phyloP scores from a whole-genome alignment of 2,113 vertebrate species.

The Pygoscelis antarcticus region DNA sequence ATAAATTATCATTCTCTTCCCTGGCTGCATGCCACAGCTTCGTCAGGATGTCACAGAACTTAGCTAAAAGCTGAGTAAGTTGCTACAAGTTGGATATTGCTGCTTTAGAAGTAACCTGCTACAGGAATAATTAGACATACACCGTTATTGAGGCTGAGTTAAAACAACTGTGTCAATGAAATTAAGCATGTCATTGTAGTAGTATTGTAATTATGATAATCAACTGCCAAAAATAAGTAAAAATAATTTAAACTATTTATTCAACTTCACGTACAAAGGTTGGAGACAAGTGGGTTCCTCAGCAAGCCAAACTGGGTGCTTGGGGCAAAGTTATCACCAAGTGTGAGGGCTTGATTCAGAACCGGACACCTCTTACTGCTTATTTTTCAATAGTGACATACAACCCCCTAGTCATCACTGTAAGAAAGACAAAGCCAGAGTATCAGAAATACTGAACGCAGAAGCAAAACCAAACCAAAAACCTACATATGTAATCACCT shows the following conservation, averaged over 20 bases:
- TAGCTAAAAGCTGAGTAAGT: background rate
- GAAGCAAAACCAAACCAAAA: background rate
- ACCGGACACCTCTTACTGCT: background rate
- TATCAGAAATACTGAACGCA: background rate
- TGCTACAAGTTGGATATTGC: background rate
- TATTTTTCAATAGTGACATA: background rate
- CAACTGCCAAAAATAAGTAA: background rate
- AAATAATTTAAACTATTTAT: background rate
- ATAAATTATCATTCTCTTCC: slow-evolving; percentile 25
- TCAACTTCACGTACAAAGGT: background rate
- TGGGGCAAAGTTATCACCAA: background rate
- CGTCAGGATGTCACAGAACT: background rate
- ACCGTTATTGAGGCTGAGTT: background rate
- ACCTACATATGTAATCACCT: background rate
- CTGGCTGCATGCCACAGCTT: background rate
- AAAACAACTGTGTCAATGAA: background rate
- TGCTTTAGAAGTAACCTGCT: background rate
- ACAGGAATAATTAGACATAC: background rate
- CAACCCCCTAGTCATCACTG: background rate
- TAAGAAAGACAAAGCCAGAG: background rate
- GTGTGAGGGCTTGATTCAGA: background rate
- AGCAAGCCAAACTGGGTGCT: background rate
- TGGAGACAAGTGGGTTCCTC: background rate
- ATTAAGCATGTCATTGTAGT: background rate
- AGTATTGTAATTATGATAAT: background rate